Evolutionary conservation across 2,888 invertebrate genomes (phyloP).

Genomic region (Cantharis lateralis): DNA sequence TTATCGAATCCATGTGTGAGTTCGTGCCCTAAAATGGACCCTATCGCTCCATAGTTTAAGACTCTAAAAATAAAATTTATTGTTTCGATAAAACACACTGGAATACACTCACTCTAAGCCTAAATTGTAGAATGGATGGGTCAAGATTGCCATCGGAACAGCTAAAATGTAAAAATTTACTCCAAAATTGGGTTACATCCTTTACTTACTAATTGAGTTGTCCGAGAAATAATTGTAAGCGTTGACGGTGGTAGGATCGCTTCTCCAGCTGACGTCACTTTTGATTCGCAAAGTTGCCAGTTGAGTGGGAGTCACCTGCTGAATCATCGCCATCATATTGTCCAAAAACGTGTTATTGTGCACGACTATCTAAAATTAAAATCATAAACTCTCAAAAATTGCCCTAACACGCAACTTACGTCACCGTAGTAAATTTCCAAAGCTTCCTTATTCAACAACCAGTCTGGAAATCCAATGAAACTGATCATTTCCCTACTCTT

Average conservation of each 20-base stretch:
- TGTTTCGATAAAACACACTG: constrained; percentile 1
- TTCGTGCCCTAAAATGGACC: constrained; percentile 78
- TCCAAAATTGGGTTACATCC: not conserved
- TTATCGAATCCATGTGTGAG: constrained; percentile 66
- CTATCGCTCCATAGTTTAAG: constrained; percentile 81
- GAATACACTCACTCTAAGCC: constrained; percentile 75
- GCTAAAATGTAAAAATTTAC: constrained; percentile 60
- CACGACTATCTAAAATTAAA: constrained; percentile 58
- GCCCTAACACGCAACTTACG: constrained; percentile 54
- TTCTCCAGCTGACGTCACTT: constrained; percentile 72
- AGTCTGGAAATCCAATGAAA: constrained; percentile 78
- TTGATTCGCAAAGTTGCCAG: constrained; percentile 61
- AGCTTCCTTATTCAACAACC: constrained; percentile 69
- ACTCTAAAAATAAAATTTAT: constrained; percentile 60
- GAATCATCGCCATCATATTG: constrained; percentile 71
- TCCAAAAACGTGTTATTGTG: constrained; percentile 65
- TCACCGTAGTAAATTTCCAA: constrained; percentile 72
- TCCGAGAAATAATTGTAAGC: constrained; percentile 80
- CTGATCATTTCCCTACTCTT: constrained; percentile 77
- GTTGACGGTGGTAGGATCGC: constrained; percentile 79
- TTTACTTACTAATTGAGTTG: constrained; percentile 76
- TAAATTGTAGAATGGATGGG: constrained; percentile 82
- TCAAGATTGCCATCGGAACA: constrained; percentile 81
- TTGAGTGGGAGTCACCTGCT: constrained; percentile 59
- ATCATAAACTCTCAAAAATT: not conserved